Conservation (phyloP, 2,888 invertebrate species). For the Tiphia femorata region DNA sequence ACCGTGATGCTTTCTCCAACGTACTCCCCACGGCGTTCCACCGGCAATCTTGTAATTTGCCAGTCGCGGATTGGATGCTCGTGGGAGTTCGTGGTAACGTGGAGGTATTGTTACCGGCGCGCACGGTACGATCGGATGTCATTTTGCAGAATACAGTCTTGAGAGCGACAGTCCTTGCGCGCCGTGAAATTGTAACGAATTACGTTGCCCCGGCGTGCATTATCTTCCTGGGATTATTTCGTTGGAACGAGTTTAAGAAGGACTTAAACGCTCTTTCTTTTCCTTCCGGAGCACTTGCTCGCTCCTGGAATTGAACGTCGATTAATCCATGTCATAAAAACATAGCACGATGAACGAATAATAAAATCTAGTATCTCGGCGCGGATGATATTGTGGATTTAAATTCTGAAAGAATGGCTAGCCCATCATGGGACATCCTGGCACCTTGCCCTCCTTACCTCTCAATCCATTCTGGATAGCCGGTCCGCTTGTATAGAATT, state of each 20-base stretch:
- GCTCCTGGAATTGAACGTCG: background rate
- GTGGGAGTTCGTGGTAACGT: slow-evolving; percentile 33
- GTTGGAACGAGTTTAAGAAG: too few relatives aligned
- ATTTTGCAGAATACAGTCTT: slow-evolving; percentile 3
- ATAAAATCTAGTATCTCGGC: too few relatives aligned
- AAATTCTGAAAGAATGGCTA: too few relatives aligned
- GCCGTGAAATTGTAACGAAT: background rate
- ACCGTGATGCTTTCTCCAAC: background rate
- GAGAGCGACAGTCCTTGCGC: background rate
- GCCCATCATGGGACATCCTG: too few relatives aligned
- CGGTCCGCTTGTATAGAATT: background rate
- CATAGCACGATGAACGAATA: too few relatives aligned
- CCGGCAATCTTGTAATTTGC: slow-evolving; percentile 17
- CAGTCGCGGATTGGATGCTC: slow-evolving; percentile 20
- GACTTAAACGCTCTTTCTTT: background rate
- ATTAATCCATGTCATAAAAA: background rate
- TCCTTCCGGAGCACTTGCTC: background rate
- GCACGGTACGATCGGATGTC: slow-evolving; percentile 22
- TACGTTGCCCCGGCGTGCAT: background rate
- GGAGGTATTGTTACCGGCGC: slow-evolving; percentile 24
- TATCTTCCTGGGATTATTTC: background rate
- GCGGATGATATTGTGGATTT: too few relatives aligned
- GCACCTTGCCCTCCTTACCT: too few relatives aligned
- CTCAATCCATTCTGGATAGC: too few relatives aligned
- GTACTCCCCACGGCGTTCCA: slow-evolving; percentile 14